Base-by-base conservation (phyloP, 2,888 invertebrate species). In the Arrhopalites spinosus region DNA sequence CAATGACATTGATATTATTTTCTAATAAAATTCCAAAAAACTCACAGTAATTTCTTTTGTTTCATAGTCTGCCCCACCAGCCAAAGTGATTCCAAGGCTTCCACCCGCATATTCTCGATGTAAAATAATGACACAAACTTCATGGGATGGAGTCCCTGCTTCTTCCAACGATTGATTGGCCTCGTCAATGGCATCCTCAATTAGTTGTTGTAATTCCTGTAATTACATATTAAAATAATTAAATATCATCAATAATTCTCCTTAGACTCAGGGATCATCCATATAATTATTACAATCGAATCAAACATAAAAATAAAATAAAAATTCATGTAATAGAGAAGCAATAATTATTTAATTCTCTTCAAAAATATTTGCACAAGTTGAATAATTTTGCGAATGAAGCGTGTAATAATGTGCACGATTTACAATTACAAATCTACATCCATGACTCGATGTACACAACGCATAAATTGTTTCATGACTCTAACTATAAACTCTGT, bases 41-140 rank as follows among this genome's bases (percentile, higher is more conserved):
- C 90, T 87, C 86, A 93, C 94, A 84, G 94, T 94, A 80, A 95
- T 94, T 86, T 94, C 94, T 87, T 94, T 95, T 83, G 92, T 91
- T 88, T 95, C 95, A 85, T 94, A 95, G 85, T 96, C 95, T 23
- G 91, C 90, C 71, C 95, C 95, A 76, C 95, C 95, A 71, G 94
- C 94, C 82, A 96, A 87, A 63, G 93, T 94, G 77, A 95, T 91
- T 61, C 95, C 95, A 77, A 95, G 91, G 84, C 92, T 93, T 27
- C 93, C 90, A 64, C 90, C 89, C 2, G 89, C 87, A 80, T 89
- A 88, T 83, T 92, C 91, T 76, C 91, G 88, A 83, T 90, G 90
- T 76, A 92, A 86, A 29, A 90, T 88, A 63, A 91, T 89, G 45
- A 91, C 90, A 78, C 89, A 87, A 7, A 90, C 89, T 80, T 90